Base-by-base conservation (phyloP, 2,888 invertebrate species). In the Neuroscelio doddi region DNA sequence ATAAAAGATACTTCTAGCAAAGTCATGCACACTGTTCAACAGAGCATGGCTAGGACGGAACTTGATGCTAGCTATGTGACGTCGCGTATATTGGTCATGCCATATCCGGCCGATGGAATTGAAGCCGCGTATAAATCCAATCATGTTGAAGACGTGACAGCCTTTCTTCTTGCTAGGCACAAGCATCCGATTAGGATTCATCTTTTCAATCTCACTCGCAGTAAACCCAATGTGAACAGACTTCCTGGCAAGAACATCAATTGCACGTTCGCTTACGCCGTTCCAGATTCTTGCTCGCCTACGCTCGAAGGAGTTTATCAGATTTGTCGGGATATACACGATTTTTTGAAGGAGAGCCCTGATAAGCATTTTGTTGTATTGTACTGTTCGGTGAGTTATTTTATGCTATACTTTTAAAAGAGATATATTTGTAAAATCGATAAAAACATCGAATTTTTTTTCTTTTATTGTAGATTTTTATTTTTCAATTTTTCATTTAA, bases 21-120 rank as follows among this genome's bases (percentile, higher is more conserved):
- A 87, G 96, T 98, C 34, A 97, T 98, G 92, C 96, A 97, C 83
- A 95, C 96, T 29, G 95, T 98, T 69, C 96, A 96, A 83, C 95
- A 95, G 89, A 91, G 92, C 39, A 95, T 96, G 85, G 93, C 92
- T 26, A 88, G 94, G 73, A 91, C 91, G 45, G 97, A 97, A 85
- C 86, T 97, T 78, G 97, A 98, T 82, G 92, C 97, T 52, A 94
- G 92, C 80, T 96, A 96, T 84, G 90, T 98, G 68, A 97, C 97
- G 7, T 94, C 96, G 45, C 90, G 97, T 56, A 87, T 98, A 53
- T 88, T 95, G 76, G 95, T 97, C 12, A 97, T 98, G 95, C 96
- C 97, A 3, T 96, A 92, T 83, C 96, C 97, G 1, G 95, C 95
- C 0, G 97, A 98, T 82, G 95, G 96, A 3, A 88, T 97, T 46